Evolutionary conservation across 2,797 vertebrate species (phyloP).

Genomic region (Argentina silus): DNA sequence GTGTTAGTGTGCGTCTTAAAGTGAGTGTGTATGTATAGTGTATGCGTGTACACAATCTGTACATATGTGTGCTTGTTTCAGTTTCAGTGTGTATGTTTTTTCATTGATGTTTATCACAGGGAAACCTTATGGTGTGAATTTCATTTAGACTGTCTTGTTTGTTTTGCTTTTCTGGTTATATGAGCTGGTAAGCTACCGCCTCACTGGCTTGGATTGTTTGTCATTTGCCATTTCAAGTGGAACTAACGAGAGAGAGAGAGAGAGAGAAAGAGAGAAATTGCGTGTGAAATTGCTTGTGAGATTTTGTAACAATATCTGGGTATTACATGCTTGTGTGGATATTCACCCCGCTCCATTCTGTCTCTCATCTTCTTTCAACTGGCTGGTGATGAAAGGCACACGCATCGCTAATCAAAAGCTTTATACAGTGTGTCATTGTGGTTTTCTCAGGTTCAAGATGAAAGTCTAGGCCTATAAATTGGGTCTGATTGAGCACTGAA

Average conservation of each 20-base stretch:
- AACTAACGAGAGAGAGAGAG: slow-evolving; percentile 69
- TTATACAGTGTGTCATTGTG: background rate
- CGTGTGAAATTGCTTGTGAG: slow-evolving; percentile 57
- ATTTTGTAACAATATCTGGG: slow-evolving; percentile 53
- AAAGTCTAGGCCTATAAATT: too few relatives aligned
- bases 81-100: background rate
- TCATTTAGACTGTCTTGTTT: slow-evolving; percentile 71
- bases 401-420: background rate
- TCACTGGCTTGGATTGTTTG: slow-evolving; percentile 77
- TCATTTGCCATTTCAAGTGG: slow-evolving; percentile 80
- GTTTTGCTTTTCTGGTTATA: slow-evolving; percentile 66
- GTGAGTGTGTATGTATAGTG: too few relatives aligned
- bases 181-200: slow-evolving; percentile 66
- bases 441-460: background rate
- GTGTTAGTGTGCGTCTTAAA: too few relatives aligned
- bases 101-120: background rate
- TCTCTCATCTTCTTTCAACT: background rate
- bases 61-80: too few relatives aligned
- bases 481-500: too few relatives aligned
- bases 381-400: background rate
- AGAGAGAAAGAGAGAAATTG: slow-evolving; percentile 55
- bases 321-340: slow-evolving; percentile 50
- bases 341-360: slow-evolving; percentile 20
- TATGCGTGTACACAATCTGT: too few relatives aligned
- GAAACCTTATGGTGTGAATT: slow-evolving; percentile 38